Evolutionary conservation across 30 jellyfish, hydroid and myxozoan genomes (phyloP), one percentile per base, ranked within the genome.

Genomic region (Aurelia coerulea): DNA sequence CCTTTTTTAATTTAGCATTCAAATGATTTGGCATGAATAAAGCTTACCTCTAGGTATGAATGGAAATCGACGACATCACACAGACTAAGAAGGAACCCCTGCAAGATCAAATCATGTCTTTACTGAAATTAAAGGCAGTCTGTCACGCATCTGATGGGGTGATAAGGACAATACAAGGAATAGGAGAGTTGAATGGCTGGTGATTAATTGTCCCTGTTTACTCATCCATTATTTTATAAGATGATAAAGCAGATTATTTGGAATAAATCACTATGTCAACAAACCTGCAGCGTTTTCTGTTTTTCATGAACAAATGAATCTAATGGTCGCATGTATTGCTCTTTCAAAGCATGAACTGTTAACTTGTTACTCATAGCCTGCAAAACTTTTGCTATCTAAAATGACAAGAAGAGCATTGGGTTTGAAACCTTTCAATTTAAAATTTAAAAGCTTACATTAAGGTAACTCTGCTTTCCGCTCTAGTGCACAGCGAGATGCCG

Each of bases 31-130:
- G 4, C 4, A 37, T 37, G 46, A 37, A 37, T n/a, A 37, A 37
- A 4, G 2, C 56, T 13, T 81, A 93, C 98, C 98, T 95, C 99
- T 16, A 95, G 88, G 66, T 88, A 86, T 8, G 99, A 85, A 62
- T 95, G 99, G 59, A 95, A 95, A 64, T 95, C 99, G 4, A 91
- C 98, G 12, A 95, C 99, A 70, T 95, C 97, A 64, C 99, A 95
- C 17, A 95, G 73, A 29, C 93, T 80, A 17, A 72, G 82, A 39
- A 95, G 93, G 62, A 95, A 95, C 33, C 60, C 81, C 98, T 91
- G 68, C 15, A 42, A 65, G 67, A 54, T 18, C 64, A 29, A 63
- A 14, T 23, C 6, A 73, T 23, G 1, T 46, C 14, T 46, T 46
- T 46, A 46, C 56, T 46, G 56, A 5, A 5, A 46, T 2, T 9